Conservation (phyloP, 2,113 vertebrate genomes). For the Potamarius usumacintae region DNA sequence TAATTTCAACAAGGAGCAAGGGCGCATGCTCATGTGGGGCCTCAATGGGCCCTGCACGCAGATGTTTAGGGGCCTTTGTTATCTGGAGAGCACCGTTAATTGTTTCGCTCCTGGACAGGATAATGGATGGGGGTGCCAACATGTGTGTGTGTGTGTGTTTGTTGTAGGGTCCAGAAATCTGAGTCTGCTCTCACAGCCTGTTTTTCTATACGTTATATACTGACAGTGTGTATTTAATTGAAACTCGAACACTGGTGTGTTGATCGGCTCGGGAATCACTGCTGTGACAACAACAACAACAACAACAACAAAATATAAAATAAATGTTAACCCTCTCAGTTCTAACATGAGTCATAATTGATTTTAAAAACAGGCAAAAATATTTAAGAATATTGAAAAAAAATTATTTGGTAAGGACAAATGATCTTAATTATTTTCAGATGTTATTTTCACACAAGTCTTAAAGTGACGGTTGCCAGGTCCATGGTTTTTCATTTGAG, state of each 20-base stretch:
- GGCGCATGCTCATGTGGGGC: slow-evolving; percentile 56
- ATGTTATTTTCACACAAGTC: background rate
- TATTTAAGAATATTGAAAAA: background rate
- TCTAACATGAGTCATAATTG: background rate
- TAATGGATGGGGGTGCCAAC: slow-evolving; percentile 65
- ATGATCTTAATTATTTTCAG: background rate
- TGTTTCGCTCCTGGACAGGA: slow-evolving; percentile 68
- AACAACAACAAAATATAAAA: background rate
- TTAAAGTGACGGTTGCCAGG: background rate
- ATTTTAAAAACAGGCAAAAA: background rate
- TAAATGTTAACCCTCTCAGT: background rate
- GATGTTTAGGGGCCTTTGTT: slow-evolving; percentile 75
- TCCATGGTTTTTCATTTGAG: background rate
- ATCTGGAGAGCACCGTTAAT: slow-evolving; percentile 67
- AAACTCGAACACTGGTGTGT: background rate
- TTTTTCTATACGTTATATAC: background rate
- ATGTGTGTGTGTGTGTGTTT: slow-evolving; percentile 19
- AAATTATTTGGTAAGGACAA: background rate
- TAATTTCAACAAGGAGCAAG: slow-evolving; percentile 65
- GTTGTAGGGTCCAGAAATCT: background rate
- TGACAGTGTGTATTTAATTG: background rate
- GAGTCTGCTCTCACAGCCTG: background rate
- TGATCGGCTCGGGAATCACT: background rate
- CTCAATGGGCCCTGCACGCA: slow-evolving; percentile 64
- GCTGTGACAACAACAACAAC: background rate